Conservation (phyloP, 2,888 invertebrate genomes). For the Stomorhina lunata region DNA sequence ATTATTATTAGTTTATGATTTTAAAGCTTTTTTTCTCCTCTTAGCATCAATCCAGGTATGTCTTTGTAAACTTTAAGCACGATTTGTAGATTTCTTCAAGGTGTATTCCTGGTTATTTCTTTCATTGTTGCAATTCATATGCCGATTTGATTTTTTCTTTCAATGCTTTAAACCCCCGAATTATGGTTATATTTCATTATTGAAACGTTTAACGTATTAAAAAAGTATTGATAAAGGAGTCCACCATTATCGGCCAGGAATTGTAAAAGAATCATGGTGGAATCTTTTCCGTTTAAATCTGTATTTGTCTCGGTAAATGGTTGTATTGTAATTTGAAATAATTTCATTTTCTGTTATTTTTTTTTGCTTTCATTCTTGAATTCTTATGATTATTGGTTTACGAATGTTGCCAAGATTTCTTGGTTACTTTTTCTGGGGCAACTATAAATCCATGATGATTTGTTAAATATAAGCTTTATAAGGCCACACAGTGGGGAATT, state of each 20-base stretch:
- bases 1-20: not conserved
- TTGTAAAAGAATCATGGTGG: not conserved
- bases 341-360: conserved; percentile 39
- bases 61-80: conserved; percentile 46
- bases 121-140: conserved; percentile 25
- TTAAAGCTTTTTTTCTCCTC: not conserved
- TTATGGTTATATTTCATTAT: conserved; percentile 60
- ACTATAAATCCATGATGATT: conserved; percentile 33
- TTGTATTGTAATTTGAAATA: conserved; percentile 48
- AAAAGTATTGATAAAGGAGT: conserved; percentile 28
- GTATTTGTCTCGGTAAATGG: conserved; percentile 14
- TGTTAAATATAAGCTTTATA: conserved; percentile 54
- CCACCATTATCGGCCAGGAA: conserved; percentile 31
- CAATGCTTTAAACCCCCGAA: conserved; percentile 48
- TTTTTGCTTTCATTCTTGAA: not conserved
- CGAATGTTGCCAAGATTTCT: not conserved
- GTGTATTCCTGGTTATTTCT: too few species aligned
- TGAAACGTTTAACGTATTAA: not conserved
- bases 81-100: conserved; percentile 49
- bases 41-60: conserved; percentile 28
- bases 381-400: conserved; percentile 43
- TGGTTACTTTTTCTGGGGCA: not conserved
- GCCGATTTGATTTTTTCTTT: too few species aligned
- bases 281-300: not conserved
- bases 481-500: not conserved